These are phyloP conservation scores for Entomobrya proxima DNA, from an alignment of 2,888 invertebrate species.

Conservation along the genomic window DNA sequence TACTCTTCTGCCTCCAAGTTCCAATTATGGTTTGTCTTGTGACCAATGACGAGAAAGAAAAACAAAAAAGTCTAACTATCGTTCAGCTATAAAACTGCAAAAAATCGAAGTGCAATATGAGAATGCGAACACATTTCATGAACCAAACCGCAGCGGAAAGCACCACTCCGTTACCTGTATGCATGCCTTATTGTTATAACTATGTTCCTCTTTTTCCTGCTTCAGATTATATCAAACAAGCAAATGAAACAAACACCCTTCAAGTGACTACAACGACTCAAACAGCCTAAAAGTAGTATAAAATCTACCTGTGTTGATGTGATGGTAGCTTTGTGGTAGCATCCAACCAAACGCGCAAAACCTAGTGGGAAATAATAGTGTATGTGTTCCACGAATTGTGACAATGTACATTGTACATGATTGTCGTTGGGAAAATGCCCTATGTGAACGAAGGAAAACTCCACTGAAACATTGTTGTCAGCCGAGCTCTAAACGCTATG, in stretches of 20 bases:
- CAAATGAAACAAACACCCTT: slow-evolving; percentile 25
- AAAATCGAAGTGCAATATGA: neutral
- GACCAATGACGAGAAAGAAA: neutral
- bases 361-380: slow-evolving; percentile 27
- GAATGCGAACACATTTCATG: neutral
- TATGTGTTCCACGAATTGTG: slow-evolving; percentile 3
- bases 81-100: neutral
- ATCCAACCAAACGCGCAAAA: slow-evolving; percentile 8
- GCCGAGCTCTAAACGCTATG: neutral
- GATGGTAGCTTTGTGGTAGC: slow-evolving; percentile 17
- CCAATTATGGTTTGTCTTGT: slow-evolving; percentile 1
- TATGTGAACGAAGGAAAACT: neutral
- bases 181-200: neutral
- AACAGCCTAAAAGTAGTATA: neutral
- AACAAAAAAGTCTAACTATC: slow-evolving; percentile 1
- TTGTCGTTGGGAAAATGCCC: neutral
- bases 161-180: neutral
- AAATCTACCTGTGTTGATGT: slow-evolving; percentile 19
- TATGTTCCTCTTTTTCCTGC: neutral
- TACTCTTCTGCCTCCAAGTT: neutral
- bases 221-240: neutral
- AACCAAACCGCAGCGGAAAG: neutral
- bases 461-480: neutral
- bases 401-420: neutral
- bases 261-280: neutral